phyloP scores from a whole-genome alignment of 1,140 invertebrate species.

The Chlorops oryzae region DNA sequence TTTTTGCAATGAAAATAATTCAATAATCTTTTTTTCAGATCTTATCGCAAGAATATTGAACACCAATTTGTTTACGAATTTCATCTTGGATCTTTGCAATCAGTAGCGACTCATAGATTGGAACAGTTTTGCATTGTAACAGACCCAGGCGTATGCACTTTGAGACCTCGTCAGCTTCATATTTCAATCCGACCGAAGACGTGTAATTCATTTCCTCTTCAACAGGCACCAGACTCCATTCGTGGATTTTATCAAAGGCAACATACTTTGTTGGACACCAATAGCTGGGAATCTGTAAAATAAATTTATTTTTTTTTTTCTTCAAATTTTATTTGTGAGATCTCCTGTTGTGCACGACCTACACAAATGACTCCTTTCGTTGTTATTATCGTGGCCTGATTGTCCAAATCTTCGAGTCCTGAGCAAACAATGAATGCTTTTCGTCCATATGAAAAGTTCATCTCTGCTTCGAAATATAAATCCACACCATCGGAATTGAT shows the following conservation, averaged over 20 bases:
- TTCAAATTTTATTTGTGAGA: neutral
- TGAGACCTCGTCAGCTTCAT: conserved; percentile 60
- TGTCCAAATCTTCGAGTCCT: conserved; percentile 53
- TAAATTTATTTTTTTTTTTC: neutral
- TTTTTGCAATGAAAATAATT: no score
- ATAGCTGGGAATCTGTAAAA: conserved; percentile 50
- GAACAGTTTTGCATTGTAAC: conserved; percentile 54
- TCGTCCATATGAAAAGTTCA: conserved; percentile 58
- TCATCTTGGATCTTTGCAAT: conserved; percentile 58
- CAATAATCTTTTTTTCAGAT: neutral
- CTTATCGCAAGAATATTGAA: conserved; percentile 44
- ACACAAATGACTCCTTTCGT: conserved; percentile 63
- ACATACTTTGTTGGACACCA: conserved; percentile 52
- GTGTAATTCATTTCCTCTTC: conserved; percentile 54
- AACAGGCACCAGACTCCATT: conserved; percentile 53
- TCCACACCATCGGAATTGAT: conserved; percentile 64
- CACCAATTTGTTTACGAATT: conserved; percentile 57
- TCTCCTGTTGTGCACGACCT: conserved; percentile 9
- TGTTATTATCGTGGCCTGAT: conserved; percentile 63
- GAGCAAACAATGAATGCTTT: conserved; percentile 59
- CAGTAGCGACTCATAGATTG: conserved; percentile 52
- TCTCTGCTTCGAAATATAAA: conserved; percentile 55
- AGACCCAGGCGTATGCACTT: conserved; percentile 57
- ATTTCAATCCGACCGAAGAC: conserved; percentile 63
- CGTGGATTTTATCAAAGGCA: conserved; percentile 49